These are phyloP conservation scores for Steinernema carpocapsae DNA, from an alignment of 2,888 invertebrate species.

Conservation along the genomic window DNA sequence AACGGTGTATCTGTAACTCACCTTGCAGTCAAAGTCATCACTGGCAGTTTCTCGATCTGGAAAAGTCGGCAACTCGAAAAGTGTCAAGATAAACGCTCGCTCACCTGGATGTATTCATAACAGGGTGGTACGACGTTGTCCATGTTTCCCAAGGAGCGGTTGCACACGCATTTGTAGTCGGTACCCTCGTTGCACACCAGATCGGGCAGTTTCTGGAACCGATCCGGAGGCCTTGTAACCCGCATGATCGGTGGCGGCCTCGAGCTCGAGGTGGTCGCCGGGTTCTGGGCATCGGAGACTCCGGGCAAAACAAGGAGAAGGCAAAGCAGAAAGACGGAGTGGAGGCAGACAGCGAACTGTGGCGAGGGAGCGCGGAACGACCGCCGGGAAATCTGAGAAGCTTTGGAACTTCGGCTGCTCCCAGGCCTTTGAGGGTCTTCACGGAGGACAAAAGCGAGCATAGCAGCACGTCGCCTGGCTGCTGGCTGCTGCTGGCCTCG, in stretches of 20 bases:
- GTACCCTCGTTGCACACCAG: conserved; percentile 63
- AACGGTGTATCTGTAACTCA: not conserved
- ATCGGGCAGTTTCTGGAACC: conserved; percentile 39
- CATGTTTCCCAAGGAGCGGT: conserved; percentile 51
- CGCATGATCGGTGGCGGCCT: conserved; percentile 1
- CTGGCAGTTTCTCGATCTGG: conserved; percentile 49
- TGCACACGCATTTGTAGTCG: conserved; percentile 64
- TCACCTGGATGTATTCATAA: conserved; percentile 50
- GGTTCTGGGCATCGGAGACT: not conserved
- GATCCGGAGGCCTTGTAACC: conserved; percentile 13
- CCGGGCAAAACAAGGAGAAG: conserved; percentile 2
- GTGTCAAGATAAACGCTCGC: not conserved
- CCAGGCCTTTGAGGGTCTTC: conserved; percentile 13
- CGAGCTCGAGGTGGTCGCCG: not conserved
- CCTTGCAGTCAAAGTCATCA: conserved; percentile 50
- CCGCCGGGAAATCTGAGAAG: not conserved
- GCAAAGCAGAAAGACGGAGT: not conserved
- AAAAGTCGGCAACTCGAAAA: conserved; percentile 32
- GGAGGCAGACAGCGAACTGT: not conserved
- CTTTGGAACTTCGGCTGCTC: conserved; percentile 1
- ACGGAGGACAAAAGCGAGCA: conserved; percentile 9
- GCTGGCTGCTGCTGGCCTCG: not conserved
- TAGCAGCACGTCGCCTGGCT: conserved; percentile 29
- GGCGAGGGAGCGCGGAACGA: not conserved
- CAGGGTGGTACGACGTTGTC: conserved; percentile 50